phyloP scores from a whole-genome alignment of 1,140 invertebrate species.

The Drosophila sturtevanti region DNA sequence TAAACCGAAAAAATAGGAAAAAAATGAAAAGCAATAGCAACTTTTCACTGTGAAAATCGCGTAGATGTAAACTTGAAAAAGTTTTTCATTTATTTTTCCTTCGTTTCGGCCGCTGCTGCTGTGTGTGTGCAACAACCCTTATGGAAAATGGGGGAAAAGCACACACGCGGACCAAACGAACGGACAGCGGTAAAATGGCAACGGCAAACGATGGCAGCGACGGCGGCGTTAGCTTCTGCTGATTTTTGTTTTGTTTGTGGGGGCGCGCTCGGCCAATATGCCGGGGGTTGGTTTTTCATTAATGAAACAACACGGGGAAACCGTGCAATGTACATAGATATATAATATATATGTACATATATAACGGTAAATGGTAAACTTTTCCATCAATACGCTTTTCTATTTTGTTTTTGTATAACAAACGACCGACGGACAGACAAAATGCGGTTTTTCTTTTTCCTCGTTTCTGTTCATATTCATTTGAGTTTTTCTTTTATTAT shows the following conservation, averaged over 20 bases:
- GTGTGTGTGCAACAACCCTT: conserved; percentile 41
- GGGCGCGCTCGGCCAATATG: conserved; percentile 39
- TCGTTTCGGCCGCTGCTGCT: not conserved
- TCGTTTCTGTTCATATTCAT: no score
- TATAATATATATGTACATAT: no score
- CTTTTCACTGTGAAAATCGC: conserved; percentile 54
- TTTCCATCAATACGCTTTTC: conserved; percentile 56
- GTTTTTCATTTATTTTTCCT: conserved; percentile 27
- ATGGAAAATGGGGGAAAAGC: conserved; percentile 36
- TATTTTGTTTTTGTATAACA: conserved; percentile 54
- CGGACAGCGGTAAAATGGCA: conserved; percentile 27
- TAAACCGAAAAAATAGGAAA: conserved; percentile 37
- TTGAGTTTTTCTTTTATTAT: no score
- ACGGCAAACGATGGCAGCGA: conserved; percentile 3
- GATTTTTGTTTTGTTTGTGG: conserved; percentile 76
- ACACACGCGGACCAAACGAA: conserved; percentile 10
- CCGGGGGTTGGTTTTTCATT: conserved; percentile 75
- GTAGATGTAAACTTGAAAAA: conserved; percentile 73
- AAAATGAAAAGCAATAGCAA: conserved; percentile 18
- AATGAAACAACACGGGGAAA: conserved; percentile 53
- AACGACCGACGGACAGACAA: not conserved
- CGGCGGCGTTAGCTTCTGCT: conserved; percentile 29
- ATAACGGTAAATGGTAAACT: conserved; percentile 61
- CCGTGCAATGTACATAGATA: not conserved
- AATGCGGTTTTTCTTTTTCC: conserved; percentile 17